Percentiles rank a stretch among this genome's conserved stretches.
Evolutionary conservation across 2,888 invertebrate species (phyloP).

Genomic region (Bhutanitis thaidina): DNA sequence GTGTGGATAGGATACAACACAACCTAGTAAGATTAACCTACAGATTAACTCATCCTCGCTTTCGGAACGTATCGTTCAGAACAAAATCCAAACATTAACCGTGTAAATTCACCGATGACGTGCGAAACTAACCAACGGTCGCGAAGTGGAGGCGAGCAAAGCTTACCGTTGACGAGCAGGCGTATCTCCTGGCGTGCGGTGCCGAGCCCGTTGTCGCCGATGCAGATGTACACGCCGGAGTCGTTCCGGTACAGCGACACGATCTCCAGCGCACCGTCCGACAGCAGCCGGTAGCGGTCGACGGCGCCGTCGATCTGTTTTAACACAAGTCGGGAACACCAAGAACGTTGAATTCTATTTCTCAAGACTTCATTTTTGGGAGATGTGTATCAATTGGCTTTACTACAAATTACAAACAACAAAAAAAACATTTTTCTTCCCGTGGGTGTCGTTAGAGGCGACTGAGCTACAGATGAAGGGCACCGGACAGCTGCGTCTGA

Average conservation of each 20-base stretch:
- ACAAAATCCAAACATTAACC: not conserved
- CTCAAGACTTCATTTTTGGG: no score
- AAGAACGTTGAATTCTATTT: no score
- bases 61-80: no score
- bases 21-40: no score
- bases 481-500: no score
- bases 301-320: slow-evolving; percentile 85
- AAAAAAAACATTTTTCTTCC: no score
- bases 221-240: slow-evolving; percentile 91
- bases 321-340: not conserved
- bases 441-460: no score
- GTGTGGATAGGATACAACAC: no score
- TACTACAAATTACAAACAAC: no score
- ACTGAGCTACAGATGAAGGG: no score
- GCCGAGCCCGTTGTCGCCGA: slow-evolving; percentile 89
- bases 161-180: slow-evolving; percentile 87
- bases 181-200: slow-evolving; percentile 84
- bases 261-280: slow-evolving; percentile 90
- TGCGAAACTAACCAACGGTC: not conserved
- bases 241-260: slow-evolving; percentile 89
- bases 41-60: no score
- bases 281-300: slow-evolving; percentile 85
- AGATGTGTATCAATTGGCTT: no score
- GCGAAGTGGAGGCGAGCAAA: not conserved
- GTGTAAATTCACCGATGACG: not conserved